Evolutionary conservation across 2,113 vertebrate species (phyloP).

Genomic region (Hippopotamus amphibius): DNA sequence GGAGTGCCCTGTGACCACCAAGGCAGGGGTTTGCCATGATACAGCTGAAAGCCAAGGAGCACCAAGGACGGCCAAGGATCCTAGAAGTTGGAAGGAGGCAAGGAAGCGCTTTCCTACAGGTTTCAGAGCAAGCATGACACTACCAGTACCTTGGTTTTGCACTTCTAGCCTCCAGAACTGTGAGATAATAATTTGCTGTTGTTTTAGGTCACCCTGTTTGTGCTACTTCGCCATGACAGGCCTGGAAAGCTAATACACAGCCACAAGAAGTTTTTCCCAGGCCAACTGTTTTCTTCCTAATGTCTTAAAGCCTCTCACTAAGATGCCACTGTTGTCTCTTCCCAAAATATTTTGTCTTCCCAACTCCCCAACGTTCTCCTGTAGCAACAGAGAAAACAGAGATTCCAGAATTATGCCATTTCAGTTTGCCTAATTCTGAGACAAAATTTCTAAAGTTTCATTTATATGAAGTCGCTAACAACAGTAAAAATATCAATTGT

Average conservation of each 20-base stretch:
- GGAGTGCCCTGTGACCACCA: not conserved
- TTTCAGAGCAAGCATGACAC: not conserved
- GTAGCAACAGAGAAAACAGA: not conserved
- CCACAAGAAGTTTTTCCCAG: not conserved
- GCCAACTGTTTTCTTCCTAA: not conserved
- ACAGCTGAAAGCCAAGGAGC: not conserved
- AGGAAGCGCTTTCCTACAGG: not conserved
- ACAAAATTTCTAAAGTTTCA: slow-evolving; percentile 15
- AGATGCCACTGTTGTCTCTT: not conserved
- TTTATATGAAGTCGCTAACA: not conserved
- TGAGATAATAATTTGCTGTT: not conserved
- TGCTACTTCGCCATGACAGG: not conserved
- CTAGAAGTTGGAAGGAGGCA: not conserved
- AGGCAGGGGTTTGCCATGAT: not conserved
- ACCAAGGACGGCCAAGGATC: not conserved
- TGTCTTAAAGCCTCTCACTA: not conserved
- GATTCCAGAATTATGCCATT: not conserved
- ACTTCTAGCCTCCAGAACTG: not conserved
- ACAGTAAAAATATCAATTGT: not conserved
- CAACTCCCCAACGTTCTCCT: not conserved
- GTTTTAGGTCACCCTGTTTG: not conserved
- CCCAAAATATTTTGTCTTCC: not conserved
- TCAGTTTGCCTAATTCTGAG: not conserved
- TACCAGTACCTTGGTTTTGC: not conserved
- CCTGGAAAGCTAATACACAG: not conserved